Conservation (phyloP, 2,113 vertebrate species). For the Candoia aspera region DNA sequence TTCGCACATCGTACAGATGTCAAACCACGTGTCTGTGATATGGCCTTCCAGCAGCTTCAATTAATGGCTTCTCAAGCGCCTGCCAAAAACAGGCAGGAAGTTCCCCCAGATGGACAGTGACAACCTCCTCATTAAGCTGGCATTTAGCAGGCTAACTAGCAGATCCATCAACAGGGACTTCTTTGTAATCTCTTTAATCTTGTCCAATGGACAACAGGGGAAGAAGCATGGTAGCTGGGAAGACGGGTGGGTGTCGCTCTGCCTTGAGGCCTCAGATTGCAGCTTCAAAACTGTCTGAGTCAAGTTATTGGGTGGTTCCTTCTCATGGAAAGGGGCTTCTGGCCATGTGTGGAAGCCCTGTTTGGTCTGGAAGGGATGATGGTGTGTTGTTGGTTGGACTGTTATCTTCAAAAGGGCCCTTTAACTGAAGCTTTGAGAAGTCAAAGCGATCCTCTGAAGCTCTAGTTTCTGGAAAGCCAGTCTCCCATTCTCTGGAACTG, state of each 20-base stretch:
- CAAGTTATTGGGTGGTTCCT: background rate
- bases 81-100: constrained; percentile 76
- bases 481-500: background rate
- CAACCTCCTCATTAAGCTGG: constrained; percentile 87
- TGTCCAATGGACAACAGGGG: constrained; percentile 79
- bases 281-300: background rate
- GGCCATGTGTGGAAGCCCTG: background rate
- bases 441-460: background rate
- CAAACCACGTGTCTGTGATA: constrained; percentile 35
- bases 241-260: background rate
- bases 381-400: background rate
- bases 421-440: background rate
- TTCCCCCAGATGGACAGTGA: constrained; percentile 80
- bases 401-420: background rate
- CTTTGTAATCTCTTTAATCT: constrained; percentile 95
- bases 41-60: constrained; percentile 55
- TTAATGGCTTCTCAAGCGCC: constrained; percentile 70
- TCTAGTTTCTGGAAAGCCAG: background rate
- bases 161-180: constrained; percentile 86
- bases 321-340: background rate
- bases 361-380: background rate
- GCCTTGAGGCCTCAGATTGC: background rate
- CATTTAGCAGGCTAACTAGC: constrained; percentile 77
- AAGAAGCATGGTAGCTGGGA: constrained; percentile 27
- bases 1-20: background rate